phyloP scores from a whole-genome alignment of 2,797 vertebrate genomes.

The Remorina albescens region DNA sequence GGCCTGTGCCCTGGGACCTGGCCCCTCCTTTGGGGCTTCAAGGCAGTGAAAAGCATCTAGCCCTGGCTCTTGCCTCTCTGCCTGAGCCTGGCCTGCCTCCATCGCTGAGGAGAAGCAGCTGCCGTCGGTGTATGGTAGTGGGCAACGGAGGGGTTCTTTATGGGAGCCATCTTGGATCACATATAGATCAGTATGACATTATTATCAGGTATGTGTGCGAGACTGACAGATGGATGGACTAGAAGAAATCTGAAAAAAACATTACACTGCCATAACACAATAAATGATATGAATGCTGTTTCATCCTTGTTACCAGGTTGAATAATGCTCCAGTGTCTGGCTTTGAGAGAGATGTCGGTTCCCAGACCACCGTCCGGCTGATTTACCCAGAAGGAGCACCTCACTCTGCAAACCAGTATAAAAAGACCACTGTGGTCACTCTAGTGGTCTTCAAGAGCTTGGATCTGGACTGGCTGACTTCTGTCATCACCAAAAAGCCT shows the following conservation, averaged over 20 bases:
- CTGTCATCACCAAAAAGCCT: slow-evolving; percentile 82
- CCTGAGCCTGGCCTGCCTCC: slow-evolving; percentile 73
- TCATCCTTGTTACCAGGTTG: slow-evolving; percentile 83
- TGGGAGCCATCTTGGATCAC: slow-evolving; percentile 83
- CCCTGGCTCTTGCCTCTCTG: slow-evolving; percentile 73
- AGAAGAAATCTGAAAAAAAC: background rate
- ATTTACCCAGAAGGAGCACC: slow-evolving; percentile 87
- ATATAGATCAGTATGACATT: slow-evolving; percentile 86
- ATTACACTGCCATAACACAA: background rate
- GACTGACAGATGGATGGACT: background rate
- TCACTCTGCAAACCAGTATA: slow-evolving; percentile 76
- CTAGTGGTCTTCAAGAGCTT: slow-evolving; percentile 85
- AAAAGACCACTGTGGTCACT: slow-evolving; percentile 76
- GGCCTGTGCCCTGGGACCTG: slow-evolving; percentile 50
- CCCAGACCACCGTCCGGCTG: slow-evolving; percentile 85
- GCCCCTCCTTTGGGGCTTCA: slow-evolving; percentile 83
- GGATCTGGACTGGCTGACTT: slow-evolving; percentile 86
- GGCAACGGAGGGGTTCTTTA: slow-evolving; percentile 85
- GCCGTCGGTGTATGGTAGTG: slow-evolving; percentile 85
- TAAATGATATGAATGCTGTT: slow-evolving; percentile 64
- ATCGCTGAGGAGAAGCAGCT: slow-evolving; percentile 53
- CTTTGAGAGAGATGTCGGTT: slow-evolving; percentile 84
- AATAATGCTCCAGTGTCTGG: slow-evolving; percentile 86
- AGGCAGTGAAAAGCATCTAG: slow-evolving; percentile 78
- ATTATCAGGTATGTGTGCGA: slow-evolving; percentile 80